A percentile compares a stretch with the other conserved stretches of the same genome.
phyloP scores from a whole-genome alignment of 2,797 vertebrate genomes.

The Mus minutoides region DNA sequence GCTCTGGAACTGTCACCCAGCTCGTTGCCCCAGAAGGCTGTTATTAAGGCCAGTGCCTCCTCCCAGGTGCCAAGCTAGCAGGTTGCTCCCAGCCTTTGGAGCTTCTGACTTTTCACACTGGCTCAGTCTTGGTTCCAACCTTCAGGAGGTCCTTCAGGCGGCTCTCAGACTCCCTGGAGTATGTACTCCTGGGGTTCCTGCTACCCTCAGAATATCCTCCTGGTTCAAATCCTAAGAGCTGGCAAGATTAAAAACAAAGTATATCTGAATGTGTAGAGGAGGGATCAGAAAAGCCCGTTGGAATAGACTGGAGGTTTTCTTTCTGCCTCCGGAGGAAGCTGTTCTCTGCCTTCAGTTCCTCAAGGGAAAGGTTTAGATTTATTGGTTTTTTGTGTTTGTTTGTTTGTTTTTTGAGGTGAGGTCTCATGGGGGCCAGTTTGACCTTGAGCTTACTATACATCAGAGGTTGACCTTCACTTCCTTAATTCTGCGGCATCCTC shows the following conservation, averaged over 20 bases:
- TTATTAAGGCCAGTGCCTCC: not conserved
- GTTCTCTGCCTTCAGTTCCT: not conserved
- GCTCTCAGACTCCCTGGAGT: not conserved
- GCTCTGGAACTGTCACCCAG: not conserved
- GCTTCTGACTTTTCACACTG: not conserved
- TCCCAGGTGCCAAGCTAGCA: too few species aligned
- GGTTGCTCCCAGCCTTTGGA: not conserved
- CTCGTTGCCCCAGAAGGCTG: not conserved
- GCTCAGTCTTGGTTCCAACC: not conserved
- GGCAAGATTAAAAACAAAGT: not conserved
- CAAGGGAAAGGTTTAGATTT: not conserved
- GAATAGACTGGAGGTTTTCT: not conserved
- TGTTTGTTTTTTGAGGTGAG: not conserved
- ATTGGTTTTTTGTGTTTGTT: not conserved
- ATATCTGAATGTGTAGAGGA: fast-evolving
- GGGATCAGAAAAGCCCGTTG: too few species aligned
- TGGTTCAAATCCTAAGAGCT: not conserved
- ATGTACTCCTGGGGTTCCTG: not conserved
- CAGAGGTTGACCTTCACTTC: not conserved
- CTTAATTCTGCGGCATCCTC: too few species aligned
- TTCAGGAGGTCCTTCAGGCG: not conserved
- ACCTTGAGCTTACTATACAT: not conserved
- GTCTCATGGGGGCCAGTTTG: not conserved
- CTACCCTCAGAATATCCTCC: not conserved
- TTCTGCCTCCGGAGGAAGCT: not conserved